Base-by-base conservation (phyloP, 1,140 invertebrate species). In the Zaprionus ornatus region DNA sequence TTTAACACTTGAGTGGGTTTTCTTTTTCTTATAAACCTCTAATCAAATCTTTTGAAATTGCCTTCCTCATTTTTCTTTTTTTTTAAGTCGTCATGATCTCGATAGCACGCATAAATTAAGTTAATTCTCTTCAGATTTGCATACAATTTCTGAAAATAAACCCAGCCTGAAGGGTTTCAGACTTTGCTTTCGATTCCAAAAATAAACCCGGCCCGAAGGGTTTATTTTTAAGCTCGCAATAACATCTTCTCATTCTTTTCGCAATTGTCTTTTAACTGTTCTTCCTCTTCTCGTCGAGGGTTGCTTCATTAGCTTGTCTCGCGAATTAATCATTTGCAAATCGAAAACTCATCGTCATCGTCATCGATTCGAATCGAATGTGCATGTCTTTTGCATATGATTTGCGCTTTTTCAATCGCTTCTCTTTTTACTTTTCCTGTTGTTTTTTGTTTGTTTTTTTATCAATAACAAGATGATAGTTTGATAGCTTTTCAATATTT, bases 401-500 rank as follows among this genome's bases (percentile, higher is more conserved):
- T 42, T 19, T 61, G 35, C 23, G 59, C 27, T 48, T 55, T 45
- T 32, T 35, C 40, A 45, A 45, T 45, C 40, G 40, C 6, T 45
- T 45, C 40, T 45, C 40, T 45, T n/a, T 45, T 17, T 50, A n/a
- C 19, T 3, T n/a, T 48, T 32, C n/a, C 27, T 35, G 17, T 62
- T 54, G 25, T 61, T 56, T 50, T 42, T 35, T 56, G 63, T 60
- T 55, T 52, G n/a, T n/a, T 52, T 73, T 27, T 71, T 70, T 80
- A 86, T 66, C 80, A 86, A 88, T 86, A 83, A 79, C 66, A 56
- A 87, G 72, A 82, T 86, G 72, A 86, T 80, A 83, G 66, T 52
- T 57, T 87, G 72, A 86, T 82, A 83, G 69, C 55, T 57, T 87
- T 77, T 82, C 83, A 74, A 86, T 86, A 86, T 74, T 86, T 88